phyloP scores from a whole-genome alignment of 2,797 vertebrate genomes.

The Hypotaenidia philippensis region DNA sequence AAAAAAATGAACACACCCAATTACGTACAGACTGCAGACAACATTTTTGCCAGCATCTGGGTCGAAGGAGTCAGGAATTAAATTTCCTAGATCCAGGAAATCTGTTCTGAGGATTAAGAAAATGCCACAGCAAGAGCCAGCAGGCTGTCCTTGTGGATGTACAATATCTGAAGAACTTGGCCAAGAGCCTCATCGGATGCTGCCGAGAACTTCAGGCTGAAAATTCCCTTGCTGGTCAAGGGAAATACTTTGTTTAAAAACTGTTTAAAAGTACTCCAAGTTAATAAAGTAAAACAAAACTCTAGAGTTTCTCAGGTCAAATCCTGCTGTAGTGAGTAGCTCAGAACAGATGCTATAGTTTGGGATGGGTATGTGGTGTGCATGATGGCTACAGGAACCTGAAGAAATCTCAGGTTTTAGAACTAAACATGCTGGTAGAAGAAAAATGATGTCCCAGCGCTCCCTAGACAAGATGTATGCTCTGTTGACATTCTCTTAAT shows the following conservation, averaged over 20 bases:
- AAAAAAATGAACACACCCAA: slow-evolving; percentile 6
- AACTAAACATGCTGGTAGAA: slow-evolving; percentile 49
- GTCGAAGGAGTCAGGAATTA: slow-evolving; percentile 81
- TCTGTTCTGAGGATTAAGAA: slow-evolving; percentile 78
- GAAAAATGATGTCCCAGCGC: slow-evolving; percentile 13
- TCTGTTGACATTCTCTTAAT: slow-evolving; percentile 72
- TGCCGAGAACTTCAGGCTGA: slow-evolving; percentile 79
- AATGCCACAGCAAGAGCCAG: slow-evolving; percentile 72
- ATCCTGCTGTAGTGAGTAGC: slow-evolving; percentile 84
- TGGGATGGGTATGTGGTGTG: slow-evolving; percentile 60
- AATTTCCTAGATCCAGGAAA: slow-evolving; percentile 80
- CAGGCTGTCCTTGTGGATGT: slow-evolving; percentile 74
- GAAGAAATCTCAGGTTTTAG: slow-evolving; percentile 67
- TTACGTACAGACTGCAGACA: slow-evolving; percentile 68
- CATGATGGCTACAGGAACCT: slow-evolving; percentile 68
- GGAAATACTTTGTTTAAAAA: slow-evolving; percentile 78
- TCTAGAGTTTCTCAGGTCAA: slow-evolving; percentile 86
- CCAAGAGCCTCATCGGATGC: slow-evolving; percentile 78
- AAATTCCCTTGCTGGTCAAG: slow-evolving; percentile 89
- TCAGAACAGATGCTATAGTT: slow-evolving; percentile 77
- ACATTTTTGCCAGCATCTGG: slow-evolving; percentile 74
- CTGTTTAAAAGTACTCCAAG: slow-evolving; percentile 78
- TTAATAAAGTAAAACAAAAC: slow-evolving; percentile 80
- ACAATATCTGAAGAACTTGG: slow-evolving; percentile 79
- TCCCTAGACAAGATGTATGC: slow-evolving; percentile 51